These are phyloP conservation scores for Lutraria rhynchaena DNA, from an alignment of 1,140 invertebrate species.

Conservation along the genomic window DNA sequence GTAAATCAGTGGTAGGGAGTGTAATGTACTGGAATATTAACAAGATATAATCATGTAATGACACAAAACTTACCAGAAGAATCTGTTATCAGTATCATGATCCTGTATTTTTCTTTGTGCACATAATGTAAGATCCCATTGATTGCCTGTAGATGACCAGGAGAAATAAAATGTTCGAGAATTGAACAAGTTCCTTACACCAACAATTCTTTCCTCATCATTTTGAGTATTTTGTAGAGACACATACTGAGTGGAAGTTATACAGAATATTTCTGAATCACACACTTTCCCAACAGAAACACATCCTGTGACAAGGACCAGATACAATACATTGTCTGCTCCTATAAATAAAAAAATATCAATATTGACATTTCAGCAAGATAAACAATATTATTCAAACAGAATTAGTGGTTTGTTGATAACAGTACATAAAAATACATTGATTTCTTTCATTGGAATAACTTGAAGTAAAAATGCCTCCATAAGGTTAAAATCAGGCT, in stretches of 20 bases:
- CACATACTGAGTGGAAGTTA: conserved; percentile 95
- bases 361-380: too few relatives aligned
- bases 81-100: conserved; percentile 93
- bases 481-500: too few relatives aligned
- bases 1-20: too few relatives aligned
- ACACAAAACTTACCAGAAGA: conserved; percentile 90
- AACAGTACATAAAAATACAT: too few relatives aligned
- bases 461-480: too few relatives aligned
- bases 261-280: conserved; percentile 96
- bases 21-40: too few relatives aligned
- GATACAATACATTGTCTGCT: conserved; percentile 91
- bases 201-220: conserved; percentile 90
- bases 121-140: conserved; percentile 95
- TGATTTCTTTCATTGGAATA: too few relatives aligned
- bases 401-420: too few relatives aligned
- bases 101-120: conserved; percentile 93
- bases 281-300: conserved; percentile 96
- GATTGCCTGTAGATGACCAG: conserved; percentile 85
- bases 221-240: conserved; percentile 90
- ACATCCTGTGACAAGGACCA: conserved; percentile 96
- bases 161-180: conserved; percentile 99
- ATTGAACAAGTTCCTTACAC: conserved; percentile 94
- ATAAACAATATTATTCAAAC: too few relatives aligned
- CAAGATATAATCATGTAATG: too few relatives aligned
- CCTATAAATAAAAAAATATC: conserved; percentile 82